A percentile compares a stretch with the other conserved stretches of the same genome.
Conservation (phyloP, 2,113 vertebrate species). For the Daphoenositta chrysoptera region DNA sequence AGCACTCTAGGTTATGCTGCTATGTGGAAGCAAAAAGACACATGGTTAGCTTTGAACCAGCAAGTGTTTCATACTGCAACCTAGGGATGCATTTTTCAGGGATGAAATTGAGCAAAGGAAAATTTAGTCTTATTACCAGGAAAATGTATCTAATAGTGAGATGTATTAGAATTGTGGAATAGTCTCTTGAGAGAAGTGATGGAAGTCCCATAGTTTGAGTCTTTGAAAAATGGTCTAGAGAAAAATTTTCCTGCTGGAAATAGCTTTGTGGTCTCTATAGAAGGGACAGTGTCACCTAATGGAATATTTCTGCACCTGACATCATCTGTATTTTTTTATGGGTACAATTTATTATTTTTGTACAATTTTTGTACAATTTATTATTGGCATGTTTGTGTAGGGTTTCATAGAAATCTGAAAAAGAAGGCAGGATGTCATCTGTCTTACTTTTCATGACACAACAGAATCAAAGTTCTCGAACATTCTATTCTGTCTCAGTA, state of each 20-base stretch:
- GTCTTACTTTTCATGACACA: slow-evolving; percentile 67
- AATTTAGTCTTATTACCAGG: slow-evolving; percentile 40
- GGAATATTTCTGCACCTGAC: background rate
- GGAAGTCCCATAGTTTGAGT: background rate
- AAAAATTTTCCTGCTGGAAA: background rate
- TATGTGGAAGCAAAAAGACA: background rate
- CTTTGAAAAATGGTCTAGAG: background rate
- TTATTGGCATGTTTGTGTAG: background rate
- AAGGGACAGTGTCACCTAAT: background rate
- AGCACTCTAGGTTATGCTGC: background rate
- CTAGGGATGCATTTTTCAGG: slow-evolving; percentile 31
- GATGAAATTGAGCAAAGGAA: slow-evolving; percentile 46
- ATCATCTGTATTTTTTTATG: background rate
- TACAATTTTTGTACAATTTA: too few relatives aligned
- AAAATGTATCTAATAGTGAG: slow-evolving; percentile 41
- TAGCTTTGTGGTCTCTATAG: background rate
- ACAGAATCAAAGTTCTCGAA: slow-evolving; percentile 70
- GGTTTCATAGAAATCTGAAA: background rate
- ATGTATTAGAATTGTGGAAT: slow-evolving; percentile 17
- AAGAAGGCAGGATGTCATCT: slow-evolving; percentile 29
- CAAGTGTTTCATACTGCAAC: slow-evolving; percentile 33
- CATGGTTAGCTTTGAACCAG: slow-evolving; percentile 22
- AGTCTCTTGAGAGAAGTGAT: slow-evolving; percentile 5
- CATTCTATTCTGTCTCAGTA: slow-evolving; percentile 6
- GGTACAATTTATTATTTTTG: too few relatives aligned